A percentile compares a stretch with the other conserved stretches of the same genome.
These are phyloP conservation scores for Theodoxus fluviatilis DNA, from an alignment of 2,888 invertebrate genomes.

Conservation along the genomic window DNA sequence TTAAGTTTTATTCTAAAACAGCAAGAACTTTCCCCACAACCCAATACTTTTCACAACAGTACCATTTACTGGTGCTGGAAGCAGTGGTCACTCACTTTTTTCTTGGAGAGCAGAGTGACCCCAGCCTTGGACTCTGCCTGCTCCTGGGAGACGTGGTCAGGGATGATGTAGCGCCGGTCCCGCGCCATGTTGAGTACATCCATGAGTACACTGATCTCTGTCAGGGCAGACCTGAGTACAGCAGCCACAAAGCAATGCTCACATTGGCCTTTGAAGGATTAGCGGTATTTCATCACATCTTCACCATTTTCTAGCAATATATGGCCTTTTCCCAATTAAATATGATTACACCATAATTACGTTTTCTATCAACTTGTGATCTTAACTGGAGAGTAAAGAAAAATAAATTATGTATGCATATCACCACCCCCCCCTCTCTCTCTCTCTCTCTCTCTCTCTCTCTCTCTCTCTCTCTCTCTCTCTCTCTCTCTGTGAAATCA, in stretches of 20 bases:
- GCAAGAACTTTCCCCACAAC: neutral
- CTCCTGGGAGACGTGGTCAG: conserved; percentile 87
- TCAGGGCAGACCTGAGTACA: conserved; percentile 76
- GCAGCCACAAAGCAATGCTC: conserved; percentile 10
- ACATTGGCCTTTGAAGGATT: neutral
- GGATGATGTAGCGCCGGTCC: conserved; percentile 90
- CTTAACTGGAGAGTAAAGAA: neutral
- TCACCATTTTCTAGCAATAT: too few species aligned
- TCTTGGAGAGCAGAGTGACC: conserved; percentile 89
- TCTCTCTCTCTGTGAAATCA: conserved; percentile 82
- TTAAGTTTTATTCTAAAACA: neutral
- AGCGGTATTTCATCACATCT: too few species aligned
- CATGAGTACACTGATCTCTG: conserved; percentile 89
- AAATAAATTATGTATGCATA: neutral
- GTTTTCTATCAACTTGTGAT: too few species aligned
- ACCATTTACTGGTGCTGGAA: neutral
- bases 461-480: conserved; percentile 60
- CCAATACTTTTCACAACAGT: too few species aligned
- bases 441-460: conserved; percentile 61
- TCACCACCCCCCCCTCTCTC: conserved; percentile 52
- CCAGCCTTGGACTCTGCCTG: conserved; percentile 84
- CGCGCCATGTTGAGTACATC: conserved; percentile 92
- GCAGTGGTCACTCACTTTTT: conserved; percentile 71
- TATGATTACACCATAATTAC: neutral
- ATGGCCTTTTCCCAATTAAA: neutral